Percentiles rank a stretch among this genome's conserved stretches.
Conservation (phyloP, 2,888 invertebrate species). For the Kuschelorhynchus macadamiae region DNA sequence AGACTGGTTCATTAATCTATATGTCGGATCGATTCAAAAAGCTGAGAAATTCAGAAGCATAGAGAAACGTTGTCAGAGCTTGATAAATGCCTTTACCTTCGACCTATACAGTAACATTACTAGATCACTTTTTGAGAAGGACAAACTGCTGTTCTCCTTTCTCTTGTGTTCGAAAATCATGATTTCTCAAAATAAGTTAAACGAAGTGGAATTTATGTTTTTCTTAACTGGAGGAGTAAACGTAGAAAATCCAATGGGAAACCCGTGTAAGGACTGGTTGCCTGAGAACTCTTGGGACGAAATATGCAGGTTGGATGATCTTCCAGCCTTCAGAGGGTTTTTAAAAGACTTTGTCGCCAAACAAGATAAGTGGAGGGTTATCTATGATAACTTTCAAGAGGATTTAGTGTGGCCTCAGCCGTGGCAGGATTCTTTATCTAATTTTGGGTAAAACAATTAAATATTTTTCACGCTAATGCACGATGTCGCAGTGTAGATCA, state of each 20-base stretch:
- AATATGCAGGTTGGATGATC: conserved; percentile 77
- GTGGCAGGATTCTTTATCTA: conserved; percentile 75
- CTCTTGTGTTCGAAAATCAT: conserved; percentile 82
- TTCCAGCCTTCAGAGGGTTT: conserved; percentile 72
- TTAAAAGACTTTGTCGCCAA: conserved; percentile 72
- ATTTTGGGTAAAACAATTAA: no score
- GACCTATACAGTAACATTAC: conserved; percentile 87
- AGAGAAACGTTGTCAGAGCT: conserved; percentile 77
- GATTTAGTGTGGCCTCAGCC: conserved; percentile 74
- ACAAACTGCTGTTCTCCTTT: conserved; percentile 87
- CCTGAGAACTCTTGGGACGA: conserved; percentile 85
- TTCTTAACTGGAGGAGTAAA: conserved; percentile 84
- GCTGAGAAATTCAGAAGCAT: conserved; percentile 81
- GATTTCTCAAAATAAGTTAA: conserved; percentile 73
- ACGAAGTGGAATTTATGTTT: conserved; percentile 77
- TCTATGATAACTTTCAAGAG: conserved; percentile 79
- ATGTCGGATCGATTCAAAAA: conserved; percentile 82
- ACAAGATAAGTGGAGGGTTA: conserved; percentile 74
- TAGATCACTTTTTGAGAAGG: conserved; percentile 87
- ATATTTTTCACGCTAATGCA: no score
- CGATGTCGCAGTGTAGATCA: no score
- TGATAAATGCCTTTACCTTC: conserved; percentile 83
- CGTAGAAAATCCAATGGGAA: conserved; percentile 75
- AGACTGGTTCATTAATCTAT: conserved; percentile 89
- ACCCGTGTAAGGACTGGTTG: conserved; percentile 80